Evolutionary conservation across 2,113 vertebrate genomes (phyloP), one percentile per base, ranked within the genome.

Genomic region (Blennius ocellaris): DNA sequence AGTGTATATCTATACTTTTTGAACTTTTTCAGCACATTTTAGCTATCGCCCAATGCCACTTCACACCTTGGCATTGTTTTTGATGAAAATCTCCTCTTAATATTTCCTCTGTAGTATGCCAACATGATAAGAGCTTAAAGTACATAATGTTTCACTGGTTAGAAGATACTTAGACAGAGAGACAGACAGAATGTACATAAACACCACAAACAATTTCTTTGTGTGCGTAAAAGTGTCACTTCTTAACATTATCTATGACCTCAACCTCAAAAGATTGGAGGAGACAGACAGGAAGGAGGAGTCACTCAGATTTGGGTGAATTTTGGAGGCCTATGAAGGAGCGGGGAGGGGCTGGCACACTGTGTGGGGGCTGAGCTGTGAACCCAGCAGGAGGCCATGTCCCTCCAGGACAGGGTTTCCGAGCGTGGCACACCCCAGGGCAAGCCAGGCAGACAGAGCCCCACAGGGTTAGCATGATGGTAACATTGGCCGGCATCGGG

Each of bases 401-500:
- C 65, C 80, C 86, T 76, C 54, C 41, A 67, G 80, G 91, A 87
- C 68, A 90, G 85, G 59, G 92, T 83, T 87, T 85, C 36, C 0
- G 50, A 79, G 41, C 76, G 44, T 64, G 83, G 78, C 73, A 68
- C 68, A 81, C 73, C 86, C 85, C 47, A 63, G 56, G 90, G 83
- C 75, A 57, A 63, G 58, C 77, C 59, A 59, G 63, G 79, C 77
- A 88, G 72, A 81, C 78, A 57, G 45, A 73, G 79, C 67, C 69
- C 86, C 72, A 72, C 36, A 64, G 58, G 62, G 81, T 78, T 73
- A 78, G 82, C 70, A 30, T 92, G 92, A 92, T 41, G 79, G 58
- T 91, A 82, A 81, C 67, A 68, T 72, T 78, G 65, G 83, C 66
- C 86, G 91, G 89, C 93, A 87, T 88, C 87, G 90, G 81, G 76